Conservation (phyloP, 2,888 invertebrate species). For the Auanema sp. region DNA sequence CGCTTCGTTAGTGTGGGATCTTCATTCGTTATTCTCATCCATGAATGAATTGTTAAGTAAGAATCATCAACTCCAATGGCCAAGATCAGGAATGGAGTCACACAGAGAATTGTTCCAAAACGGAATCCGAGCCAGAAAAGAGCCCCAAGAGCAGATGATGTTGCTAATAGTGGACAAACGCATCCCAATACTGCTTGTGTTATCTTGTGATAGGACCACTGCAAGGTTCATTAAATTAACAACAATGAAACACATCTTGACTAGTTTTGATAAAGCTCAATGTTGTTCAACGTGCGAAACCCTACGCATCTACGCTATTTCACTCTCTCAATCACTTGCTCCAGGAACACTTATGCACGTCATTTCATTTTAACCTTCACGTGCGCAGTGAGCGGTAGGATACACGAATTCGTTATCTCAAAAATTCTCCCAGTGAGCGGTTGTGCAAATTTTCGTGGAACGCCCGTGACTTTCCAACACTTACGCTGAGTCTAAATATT, state of each 20-base stretch:
- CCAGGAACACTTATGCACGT: not conserved
- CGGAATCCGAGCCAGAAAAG: constrained; percentile 56
- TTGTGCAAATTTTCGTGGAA: no score
- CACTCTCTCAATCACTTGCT: not conserved
- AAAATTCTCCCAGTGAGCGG: not conserved
- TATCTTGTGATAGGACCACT: constrained; percentile 45
- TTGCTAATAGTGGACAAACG: constrained; percentile 55
- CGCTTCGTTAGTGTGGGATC: constrained; percentile 31
- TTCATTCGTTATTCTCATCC: constrained; percentile 41
- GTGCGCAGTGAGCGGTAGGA: no score
- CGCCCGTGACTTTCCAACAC: constrained; percentile 1
- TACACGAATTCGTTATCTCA: not conserved
- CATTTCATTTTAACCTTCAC: no score
- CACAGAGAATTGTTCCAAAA: constrained; percentile 59
- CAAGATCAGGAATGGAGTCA: constrained; percentile 59
- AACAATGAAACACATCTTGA: no score
- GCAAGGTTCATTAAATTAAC: no score
- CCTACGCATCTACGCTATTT: not conserved
- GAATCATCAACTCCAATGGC: constrained; percentile 62
- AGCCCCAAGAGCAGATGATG: constrained; percentile 54
- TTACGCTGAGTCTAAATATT: not conserved
- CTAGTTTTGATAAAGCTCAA: no score
- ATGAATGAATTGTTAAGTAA: constrained; percentile 57
- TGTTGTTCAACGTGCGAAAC: not conserved
- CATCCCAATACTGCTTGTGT: constrained; percentile 51